Percentiles rank a stretch among this genome's conserved stretches.
phyloP scores from a whole-genome alignment of 2,888 invertebrate genomes.

The Agonum fuliginosum region DNA sequence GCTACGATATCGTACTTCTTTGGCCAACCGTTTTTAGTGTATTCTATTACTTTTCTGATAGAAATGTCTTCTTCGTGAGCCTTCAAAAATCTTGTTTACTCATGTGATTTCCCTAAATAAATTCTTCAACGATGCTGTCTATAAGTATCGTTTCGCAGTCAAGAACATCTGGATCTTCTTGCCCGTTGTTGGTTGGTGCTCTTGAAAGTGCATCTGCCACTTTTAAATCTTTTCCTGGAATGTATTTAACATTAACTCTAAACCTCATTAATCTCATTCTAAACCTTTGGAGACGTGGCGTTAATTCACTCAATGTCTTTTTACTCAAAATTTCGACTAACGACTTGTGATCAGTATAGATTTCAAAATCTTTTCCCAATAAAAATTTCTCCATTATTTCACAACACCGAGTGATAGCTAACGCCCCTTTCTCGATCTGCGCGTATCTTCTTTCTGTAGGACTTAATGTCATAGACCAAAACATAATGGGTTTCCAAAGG shows the following conservation, averaged over 20 bases:
- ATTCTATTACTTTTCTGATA: not conserved
- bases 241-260: too few species aligned
- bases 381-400: not conserved
- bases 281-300: too few species aligned
- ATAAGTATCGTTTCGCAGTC: not conserved
- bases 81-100: not conserved
- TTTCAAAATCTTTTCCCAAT: slow-evolving; percentile 1
- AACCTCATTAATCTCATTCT: too few species aligned
- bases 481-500: not conserved
- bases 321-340: slow-evolving; percentile 1
- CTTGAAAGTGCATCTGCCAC: too few species aligned
- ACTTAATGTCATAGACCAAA: not conserved
- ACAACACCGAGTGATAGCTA: not conserved
- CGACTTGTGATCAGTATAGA: not conserved
- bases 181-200: not conserved
- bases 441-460: not conserved
- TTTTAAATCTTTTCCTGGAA: too few species aligned
- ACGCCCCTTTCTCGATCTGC: not conserved
- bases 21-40: not conserved
- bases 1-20: not conserved
- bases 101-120: not conserved
- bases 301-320: not conserved
- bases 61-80: not conserved
- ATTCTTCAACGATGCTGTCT: slow-evolving; percentile 15
- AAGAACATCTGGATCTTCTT: not conserved